Base-by-base conservation (phyloP, 1,140 invertebrate species). In the Drosophila bifasciata region DNA sequence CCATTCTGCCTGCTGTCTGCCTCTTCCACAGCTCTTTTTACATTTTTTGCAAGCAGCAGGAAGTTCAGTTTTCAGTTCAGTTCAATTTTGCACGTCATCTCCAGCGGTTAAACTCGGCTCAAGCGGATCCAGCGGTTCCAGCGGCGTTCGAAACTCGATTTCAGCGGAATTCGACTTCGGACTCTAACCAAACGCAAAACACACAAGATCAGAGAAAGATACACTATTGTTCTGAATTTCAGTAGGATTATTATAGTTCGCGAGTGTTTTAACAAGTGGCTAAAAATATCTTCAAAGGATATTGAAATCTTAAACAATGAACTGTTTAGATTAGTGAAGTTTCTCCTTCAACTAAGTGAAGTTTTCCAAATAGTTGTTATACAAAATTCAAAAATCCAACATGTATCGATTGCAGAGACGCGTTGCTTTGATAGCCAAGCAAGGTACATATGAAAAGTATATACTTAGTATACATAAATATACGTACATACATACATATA, bases 51-150 rank as follows among this genome's bases (percentile, higher is more conserved):
- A 77, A 62, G 66, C 74, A 86, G 78, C 83, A 88, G 83, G 83
- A 88, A 88, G 83, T 88, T 81, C 57, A 85, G 60, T 81, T 86
- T 74, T 85, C 68, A 85, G 81, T 68, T 88, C 84, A 88, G 83
- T 88, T 89, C 59, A 89, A 88, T 88, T 88, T 88, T 89, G 83
- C 83, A 88, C 83, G 83, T 88, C 83, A 88, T 88, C 83, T 88
- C 75, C 88, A 89, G 75, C 79, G 84, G 83, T 88, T 64, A 69
- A 86, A 72, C 59, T n/a, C 46, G 61, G 61, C 72, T 79, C 32
- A 36, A 36, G 32, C 23, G 23, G 23, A 25, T 21, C 19, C 19
- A 28, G 28, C 28, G 28, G 50, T 36, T 78, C 48, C 40, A 53
- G 51, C 61, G 60, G 60, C 57, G n/a, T 40, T 67, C 63, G 52